Base-by-base conservation (phyloP, 2,888 invertebrate species). In the Aricia artaxerxes region DNA sequence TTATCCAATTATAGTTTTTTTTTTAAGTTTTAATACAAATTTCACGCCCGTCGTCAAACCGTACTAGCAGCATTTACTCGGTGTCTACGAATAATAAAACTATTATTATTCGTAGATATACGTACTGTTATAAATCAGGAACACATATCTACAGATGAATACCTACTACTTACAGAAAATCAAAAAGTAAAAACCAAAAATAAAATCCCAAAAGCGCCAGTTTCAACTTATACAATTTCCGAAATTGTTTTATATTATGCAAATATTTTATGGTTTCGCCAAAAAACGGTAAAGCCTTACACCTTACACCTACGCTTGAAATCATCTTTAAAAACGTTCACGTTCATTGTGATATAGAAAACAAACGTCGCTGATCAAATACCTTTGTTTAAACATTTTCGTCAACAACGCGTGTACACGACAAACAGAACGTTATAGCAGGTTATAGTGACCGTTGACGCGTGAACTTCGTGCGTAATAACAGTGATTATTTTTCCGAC, bases 211-310 rank as follows among this genome's bases (percentile, higher is more conserved):
- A n/a, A 16, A 40, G 40, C 40, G 40, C 13, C 13, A 53, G 13
- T 13, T 13, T 53, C 13, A 13, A 13, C 13, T 0, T 53, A 60
- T 60, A n/a, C 60, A 60, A 60, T n/a, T 44, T 44, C 44, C 60
- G 60, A 64, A 69, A 69, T 69, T 35, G 31, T n/a, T 61, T 61
- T 61, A 7, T 24, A 64, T 35, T 24, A 64, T 35, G 31, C 31
- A 64, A 64, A 64, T 64, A 31, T 13, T 31, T 69, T 69, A 69
- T 38, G 35, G 24, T 69, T 24, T 69, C 16, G 35, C 69, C 69
- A 69, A 69, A 69, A 69, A 69, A 69, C 16, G 69, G 5, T 35
- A 69, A 69, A 69, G 69, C 35, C 69, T n/a, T n/a, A 69, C 69
- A 69, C 35, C 69, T 38, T 69, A 35, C 16, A 38, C 69, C 69